These are phyloP conservation scores for Neosilurus hyrtlii DNA, from an alignment of 2,797 vertebrate species.

Conservation along the genomic window DNA sequence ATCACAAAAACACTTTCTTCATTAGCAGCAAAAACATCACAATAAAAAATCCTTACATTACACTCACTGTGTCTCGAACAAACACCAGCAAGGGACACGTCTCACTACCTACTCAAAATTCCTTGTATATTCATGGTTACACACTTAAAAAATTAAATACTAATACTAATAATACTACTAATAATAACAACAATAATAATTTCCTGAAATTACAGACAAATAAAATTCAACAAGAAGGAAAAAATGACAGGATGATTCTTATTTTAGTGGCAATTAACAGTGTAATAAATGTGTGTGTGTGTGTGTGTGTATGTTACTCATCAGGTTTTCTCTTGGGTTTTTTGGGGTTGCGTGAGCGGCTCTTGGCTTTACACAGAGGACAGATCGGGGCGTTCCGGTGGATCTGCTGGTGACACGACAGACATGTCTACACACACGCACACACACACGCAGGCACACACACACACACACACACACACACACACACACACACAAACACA, in stretches of 20 bases:
- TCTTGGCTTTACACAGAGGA: constrained; percentile 98
- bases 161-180: no score
- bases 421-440: constrained; percentile 79
- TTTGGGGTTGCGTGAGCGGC: constrained; percentile 96
- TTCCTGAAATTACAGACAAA: neutral
- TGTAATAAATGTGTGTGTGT: no score
- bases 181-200: no score
- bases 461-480: constrained; percentile 28
- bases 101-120: no score
- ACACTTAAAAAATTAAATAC: no score
- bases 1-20: neutral
- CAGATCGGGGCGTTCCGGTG: constrained; percentile 98
- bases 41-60: neutral
- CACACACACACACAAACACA: neutral
- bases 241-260: neutral
- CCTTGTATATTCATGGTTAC: no score
- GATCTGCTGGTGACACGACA: constrained; percentile 99
- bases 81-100: no score
- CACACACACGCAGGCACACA: constrained; percentile 11
- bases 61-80: neutral
- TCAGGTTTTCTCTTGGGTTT: constrained; percentile 98
- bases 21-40: neutral
- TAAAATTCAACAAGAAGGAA: neutral
- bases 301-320: constrained; percentile 70
- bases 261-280: neutral